A percentile compares a stretch with the other conserved stretches of the same genome.
These are phyloP conservation scores for Venusia cambrica DNA, from an alignment of 2,888 invertebrate genomes.

Conservation along the genomic window DNA sequence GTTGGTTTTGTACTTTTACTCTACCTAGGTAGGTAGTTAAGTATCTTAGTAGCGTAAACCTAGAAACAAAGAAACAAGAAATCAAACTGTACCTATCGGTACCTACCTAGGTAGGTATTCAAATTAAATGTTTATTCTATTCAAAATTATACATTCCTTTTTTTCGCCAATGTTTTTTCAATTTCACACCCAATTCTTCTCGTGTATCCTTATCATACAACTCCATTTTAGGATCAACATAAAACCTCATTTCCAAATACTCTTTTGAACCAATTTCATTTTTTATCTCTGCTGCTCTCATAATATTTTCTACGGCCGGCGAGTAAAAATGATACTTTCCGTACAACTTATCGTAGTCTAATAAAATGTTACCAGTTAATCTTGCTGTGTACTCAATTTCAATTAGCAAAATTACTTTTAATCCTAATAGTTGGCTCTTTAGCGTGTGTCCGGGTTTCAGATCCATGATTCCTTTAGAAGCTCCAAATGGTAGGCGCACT, in stretches of 20 bases:
- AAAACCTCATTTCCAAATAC: constrained; percentile 50
- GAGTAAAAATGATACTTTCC: constrained; percentile 64
- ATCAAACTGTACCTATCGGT: too few relatives aligned
- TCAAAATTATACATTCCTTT: constrained; percentile 21
- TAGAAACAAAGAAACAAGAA: too few relatives aligned
- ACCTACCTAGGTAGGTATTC: too few relatives aligned
- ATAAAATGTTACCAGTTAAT: constrained; percentile 48
- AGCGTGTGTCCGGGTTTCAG: constrained; percentile 45
- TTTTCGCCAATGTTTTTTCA: constrained; percentile 23
- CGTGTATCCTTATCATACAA: constrained; percentile 45
- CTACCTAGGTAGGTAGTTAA: too few relatives aligned
- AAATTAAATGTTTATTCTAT: too few relatives aligned
- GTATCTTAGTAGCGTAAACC: too few relatives aligned
- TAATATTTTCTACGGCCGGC: constrained; percentile 48
- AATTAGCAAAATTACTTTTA: constrained; percentile 45
- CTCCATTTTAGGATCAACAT: constrained; percentile 45
- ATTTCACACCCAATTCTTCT: constrained; percentile 22
- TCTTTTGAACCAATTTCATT: constrained; percentile 53
- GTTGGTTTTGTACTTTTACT: too few relatives aligned
- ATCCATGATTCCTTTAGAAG: constrained; percentile 34
- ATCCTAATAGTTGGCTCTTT: constrained; percentile 41
- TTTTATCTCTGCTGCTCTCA: constrained; percentile 49
- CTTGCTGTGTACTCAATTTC: constrained; percentile 46
- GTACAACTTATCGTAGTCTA: constrained; percentile 49
- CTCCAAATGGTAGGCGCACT: constrained; percentile 37